Percentiles rank a stretch among this genome's conserved stretches.
Evolutionary conservation across 2,888 invertebrate genomes (phyloP).

Genomic region (Oegoconia quadripuncta): DNA sequence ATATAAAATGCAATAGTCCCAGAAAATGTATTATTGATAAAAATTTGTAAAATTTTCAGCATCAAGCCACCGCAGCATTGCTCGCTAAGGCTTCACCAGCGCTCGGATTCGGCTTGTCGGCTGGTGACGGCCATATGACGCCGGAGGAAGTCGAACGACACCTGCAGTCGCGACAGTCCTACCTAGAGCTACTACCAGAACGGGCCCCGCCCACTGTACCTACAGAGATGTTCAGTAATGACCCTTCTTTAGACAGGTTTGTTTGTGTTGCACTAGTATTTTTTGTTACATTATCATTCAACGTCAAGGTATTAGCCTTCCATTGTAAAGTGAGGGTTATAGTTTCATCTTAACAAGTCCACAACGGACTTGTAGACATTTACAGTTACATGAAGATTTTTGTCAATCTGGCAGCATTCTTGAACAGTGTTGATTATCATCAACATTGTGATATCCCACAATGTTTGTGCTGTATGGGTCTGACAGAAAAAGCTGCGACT

Average conservation of each 20-base stretch:
- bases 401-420: too few species aligned
- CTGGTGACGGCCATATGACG: constrained; percentile 90
- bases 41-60: constrained; percentile 54
- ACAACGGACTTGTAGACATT: too few species aligned
- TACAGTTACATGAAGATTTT: too few species aligned
- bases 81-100: constrained; percentile 78
- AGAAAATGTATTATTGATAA: constrained; percentile 15
- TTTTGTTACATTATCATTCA: too few species aligned
- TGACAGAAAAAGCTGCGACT: too few species aligned
- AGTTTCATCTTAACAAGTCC: too few species aligned
- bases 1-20: too few species aligned
- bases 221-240: constrained; percentile 96
- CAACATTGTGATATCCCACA: too few species aligned
- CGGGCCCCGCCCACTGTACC: constrained; percentile 94
- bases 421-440: too few species aligned
- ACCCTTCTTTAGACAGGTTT: constrained; percentile 91
- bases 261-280: background rate
- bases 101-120: constrained; percentile 50
- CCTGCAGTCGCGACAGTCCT: constrained; percentile 89
- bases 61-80: constrained; percentile 70
- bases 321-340: too few species aligned
- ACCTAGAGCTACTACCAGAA: constrained; percentile 89
- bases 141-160: constrained; percentile 95
- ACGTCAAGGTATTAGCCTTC: too few species aligned
- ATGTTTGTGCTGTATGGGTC: too few species aligned